Conservation (phyloP, 2,888 invertebrate genomes). For the Erpobdella octoculata region DNA sequence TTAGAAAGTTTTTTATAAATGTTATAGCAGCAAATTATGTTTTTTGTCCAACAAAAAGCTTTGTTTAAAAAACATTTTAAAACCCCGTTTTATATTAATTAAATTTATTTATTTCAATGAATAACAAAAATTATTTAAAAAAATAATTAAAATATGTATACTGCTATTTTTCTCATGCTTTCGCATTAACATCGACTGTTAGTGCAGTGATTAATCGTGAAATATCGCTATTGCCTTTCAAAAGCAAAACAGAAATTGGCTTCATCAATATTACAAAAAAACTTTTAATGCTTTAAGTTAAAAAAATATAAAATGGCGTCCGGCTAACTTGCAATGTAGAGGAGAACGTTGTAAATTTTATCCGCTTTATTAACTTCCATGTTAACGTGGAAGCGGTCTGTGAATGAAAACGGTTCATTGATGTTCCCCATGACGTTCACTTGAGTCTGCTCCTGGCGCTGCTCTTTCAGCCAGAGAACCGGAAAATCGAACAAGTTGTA, state of each 20-base stretch:
- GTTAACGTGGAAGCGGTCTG: slow-evolving; percentile 31
- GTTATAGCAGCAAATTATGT: too few relatives aligned
- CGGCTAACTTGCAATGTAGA: background rate
- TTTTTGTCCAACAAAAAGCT: too few relatives aligned
- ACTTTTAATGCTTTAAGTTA: background rate
- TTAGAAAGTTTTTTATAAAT: too few relatives aligned
- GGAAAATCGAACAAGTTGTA: slow-evolving; percentile 32
- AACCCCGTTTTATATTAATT: too few relatives aligned
- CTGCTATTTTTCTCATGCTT: too few relatives aligned
- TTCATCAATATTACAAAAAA: background rate
- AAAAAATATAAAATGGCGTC: background rate
- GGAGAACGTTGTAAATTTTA: background rate
- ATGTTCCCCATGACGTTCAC: slow-evolving; percentile 36
- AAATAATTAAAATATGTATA: too few relatives aligned
- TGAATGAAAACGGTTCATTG: slow-evolving; percentile 32
- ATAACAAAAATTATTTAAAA: too few relatives aligned
- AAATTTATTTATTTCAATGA: too few relatives aligned
- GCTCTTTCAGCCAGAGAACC: slow-evolving; percentile 34
- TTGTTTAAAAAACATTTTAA: too few relatives aligned
- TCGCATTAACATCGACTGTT: too few relatives aligned
- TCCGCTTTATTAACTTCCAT: background rate
- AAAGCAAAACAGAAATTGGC: background rate
- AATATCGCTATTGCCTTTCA: too few relatives aligned
- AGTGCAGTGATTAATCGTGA: too few relatives aligned
- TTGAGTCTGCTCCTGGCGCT: slow-evolving; percentile 32